Base-by-base conservation (phyloP, 2,797 vertebrate species). In the Esox masquinongy region DNA sequence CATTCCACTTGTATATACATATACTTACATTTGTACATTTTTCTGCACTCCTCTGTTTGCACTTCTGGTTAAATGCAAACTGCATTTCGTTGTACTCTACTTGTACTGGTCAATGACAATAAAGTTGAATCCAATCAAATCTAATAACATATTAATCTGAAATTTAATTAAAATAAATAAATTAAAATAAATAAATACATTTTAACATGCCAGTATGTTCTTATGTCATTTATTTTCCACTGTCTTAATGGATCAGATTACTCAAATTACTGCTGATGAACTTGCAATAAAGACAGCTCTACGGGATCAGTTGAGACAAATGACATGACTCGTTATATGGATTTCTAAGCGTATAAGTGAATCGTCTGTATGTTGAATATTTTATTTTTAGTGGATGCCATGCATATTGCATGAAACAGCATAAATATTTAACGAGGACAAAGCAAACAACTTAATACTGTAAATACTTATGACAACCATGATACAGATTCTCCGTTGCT, bases 191-290 rank as follows among this genome's bases (percentile, higher is more conserved):
- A 49, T 51, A 78, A 86, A 84, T 80, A 83, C 88, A 89, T 84
- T 88, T 80, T 72, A 88, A 80, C 86, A 88, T 88, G 88, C 90
- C 90, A 90, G 86, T 87, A 86, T 81, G 71, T 88, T 83, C 84
- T 89, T 83, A 86, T 85, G 82, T 89, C 77, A 87, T 86, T 88
- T 81, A 83, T 90, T 90, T 91, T 91, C 89, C 85, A 85, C 84
- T 86, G 88, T 82, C 83, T 81, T 79, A 68, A 85, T 90, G 88
- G 80, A 90, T 87, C 84, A 84, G 82, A 79, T 74, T 72, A 43
- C 36, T 39, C 36, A 80, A 72, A 85, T 85, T 78, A 86, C 71
- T 81, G 80, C 82, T 82, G 79, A 86, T 81, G 83, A 87, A 87
- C 86, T 90, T 80, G 26, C 16, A 22, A 24, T 64, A 29, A 12